Evolutionary conservation across 2,888 invertebrate species (phyloP), one percentile per base, ranked within the genome.

Genomic region (Dasypogon diadema): DNA sequence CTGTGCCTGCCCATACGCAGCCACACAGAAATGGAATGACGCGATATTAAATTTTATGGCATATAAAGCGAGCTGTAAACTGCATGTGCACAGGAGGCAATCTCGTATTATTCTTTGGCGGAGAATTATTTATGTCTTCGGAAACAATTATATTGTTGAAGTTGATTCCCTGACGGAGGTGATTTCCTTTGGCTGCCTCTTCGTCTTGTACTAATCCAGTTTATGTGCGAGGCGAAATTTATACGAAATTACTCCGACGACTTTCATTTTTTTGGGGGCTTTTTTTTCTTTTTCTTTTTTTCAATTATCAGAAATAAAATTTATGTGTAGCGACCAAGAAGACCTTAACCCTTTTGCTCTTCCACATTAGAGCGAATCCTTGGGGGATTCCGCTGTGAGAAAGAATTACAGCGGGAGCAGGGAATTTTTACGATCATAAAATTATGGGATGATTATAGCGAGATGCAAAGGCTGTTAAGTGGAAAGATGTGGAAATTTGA

Each of bases 91-190:
- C 75, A 77, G 75, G 73, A 75, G 75, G 75, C 73, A 63, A 72
- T 73, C 60, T 72, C 51, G 65, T 56, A 75, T 75, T 75, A 75
- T 77, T 75, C 75, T 30, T 34, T 51, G 55, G 22, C 56, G 14
- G 55, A 63, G 76, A 76, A 76, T 77, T 77, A 77, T 77, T 77
- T 77, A 77, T 77, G 74, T 77, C 77, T 77, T 77, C 74, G 70
- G 74, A 75, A 77, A 74, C 77, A 77, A 76, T 77, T 77, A 77
- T 77, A 75, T 77, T 77, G 77, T 77, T 77, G 68, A 24, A 74
- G 75, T 65, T 24, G 65, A 74, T 70, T 77, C 68, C 63, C 18
- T 63, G 68, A 46, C 63, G 63, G 42, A 63, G 42, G 22, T 22
- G 63, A 42, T 22, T 18, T 24, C 2, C 63, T 63, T n/a, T 30